Conservation (phyloP, 2,888 invertebrate genomes). For the Nemurella pictetii region DNA sequence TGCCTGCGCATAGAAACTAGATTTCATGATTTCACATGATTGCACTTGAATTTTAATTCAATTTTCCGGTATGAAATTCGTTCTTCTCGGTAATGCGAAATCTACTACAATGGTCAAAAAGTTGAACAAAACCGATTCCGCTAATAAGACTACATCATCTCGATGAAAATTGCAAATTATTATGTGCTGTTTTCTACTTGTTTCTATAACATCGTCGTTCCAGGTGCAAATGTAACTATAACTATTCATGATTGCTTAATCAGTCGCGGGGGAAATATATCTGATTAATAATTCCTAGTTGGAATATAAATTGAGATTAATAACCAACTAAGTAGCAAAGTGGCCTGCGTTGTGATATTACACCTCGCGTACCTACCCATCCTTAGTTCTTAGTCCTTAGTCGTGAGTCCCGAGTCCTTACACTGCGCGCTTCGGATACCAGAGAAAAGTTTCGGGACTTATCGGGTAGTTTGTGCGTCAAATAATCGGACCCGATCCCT, state of each 20-base stretch:
- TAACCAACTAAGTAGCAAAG: background rate
- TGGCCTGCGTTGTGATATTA: too few species aligned
- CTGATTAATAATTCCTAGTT: constrained; percentile 22
- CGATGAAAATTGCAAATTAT: background rate
- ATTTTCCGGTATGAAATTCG: too few species aligned
- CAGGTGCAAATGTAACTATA: background rate
- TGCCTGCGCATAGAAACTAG: background rate
- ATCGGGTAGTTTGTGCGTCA: constrained; percentile 11
- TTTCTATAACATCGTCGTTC: background rate
- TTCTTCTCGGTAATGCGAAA: background rate
- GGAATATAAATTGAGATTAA: constrained; percentile 30
- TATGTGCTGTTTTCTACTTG: background rate
- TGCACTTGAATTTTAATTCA: background rate
- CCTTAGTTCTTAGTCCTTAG: too few species aligned
- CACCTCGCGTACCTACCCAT: too few species aligned
- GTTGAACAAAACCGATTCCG: background rate
- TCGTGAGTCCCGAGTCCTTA: background rate
- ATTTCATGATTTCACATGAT: background rate
- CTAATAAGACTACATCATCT: background rate
- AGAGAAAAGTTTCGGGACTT: background rate
- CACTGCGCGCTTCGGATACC: background rate
- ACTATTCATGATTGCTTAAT: constrained; percentile 25
- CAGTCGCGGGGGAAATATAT: constrained; percentile 15
- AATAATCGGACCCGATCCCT: background rate
- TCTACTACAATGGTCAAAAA: background rate